Base-by-base conservation (phyloP, 2,797 vertebrate genomes). In the Manis pentadactyla region DNA sequence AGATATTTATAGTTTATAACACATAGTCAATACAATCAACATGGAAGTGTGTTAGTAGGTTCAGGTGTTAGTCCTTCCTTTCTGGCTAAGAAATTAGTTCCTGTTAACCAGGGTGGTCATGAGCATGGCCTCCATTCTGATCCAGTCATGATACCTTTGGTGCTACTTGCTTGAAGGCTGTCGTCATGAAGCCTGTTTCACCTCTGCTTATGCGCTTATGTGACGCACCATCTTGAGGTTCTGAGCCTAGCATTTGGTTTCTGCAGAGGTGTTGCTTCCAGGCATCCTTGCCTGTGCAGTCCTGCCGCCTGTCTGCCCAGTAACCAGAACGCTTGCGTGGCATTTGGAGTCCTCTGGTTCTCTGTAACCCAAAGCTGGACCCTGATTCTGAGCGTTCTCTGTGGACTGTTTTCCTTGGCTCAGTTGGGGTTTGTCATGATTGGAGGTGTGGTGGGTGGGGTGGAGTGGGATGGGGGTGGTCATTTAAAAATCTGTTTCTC, bases 201-300 rank as follows among this genome's bases (percentile, higher is more conserved):
- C 21, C 69, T 75, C 51, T 53, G 34, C 69, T 23, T 21, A 1
- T 12, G 29, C 0, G 8, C 46, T 34, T 61, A 8, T 12, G 7
- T 14, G 25, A 79, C 71, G 64, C 14, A 4, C 17, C 25, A 10
- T 37, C 69, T 68, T 66, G 17, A 11, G 25, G 7, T 29, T 69
- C 75, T 69, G 84, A 55, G 46, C 19, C 5, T 64, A 63, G 82
- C 14, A 34, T 29, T 25, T 23, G 25, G 18, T 84, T 34, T 84
- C 69, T 95, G 77, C 49, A 7, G 27, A 37, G 39, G 2, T 25
- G 10, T 66, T 77, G 34, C 17, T 53, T 78, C 37, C 23, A 21
- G 17, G 27, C 4, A 8, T 19, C 25, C 57, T 15, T 4, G 17
- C 37, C 25, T n/a, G 42, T 61, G 1, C 19, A 4, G 0, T 25